These are phyloP conservation scores for Psittacula echo DNA, from an alignment of 2,797 vertebrate genomes.

Conservation along the genomic window DNA sequence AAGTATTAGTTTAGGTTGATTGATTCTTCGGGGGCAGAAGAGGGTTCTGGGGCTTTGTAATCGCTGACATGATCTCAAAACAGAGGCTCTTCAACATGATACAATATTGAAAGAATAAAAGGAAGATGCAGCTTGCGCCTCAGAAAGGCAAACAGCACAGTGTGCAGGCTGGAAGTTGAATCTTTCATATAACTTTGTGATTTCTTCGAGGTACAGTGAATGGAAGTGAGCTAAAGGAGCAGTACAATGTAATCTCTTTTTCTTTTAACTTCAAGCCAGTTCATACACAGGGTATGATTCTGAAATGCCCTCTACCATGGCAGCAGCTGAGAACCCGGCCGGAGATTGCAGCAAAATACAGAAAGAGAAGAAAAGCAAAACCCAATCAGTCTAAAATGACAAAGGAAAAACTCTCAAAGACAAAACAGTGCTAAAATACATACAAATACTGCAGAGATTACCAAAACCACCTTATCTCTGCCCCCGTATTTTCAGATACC, in stretches of 20 bases:
- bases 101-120: conserved; percentile 22
- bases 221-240: not conserved
- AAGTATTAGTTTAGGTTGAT: conserved; percentile 76
- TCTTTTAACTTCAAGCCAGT: not conserved
- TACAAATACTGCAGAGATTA: not conserved
- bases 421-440: not conserved
- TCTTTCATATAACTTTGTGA: not conserved
- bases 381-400: not conserved
- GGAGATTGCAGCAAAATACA: not conserved
- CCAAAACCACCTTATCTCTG: not conserved
- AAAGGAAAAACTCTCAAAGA: not conserved
- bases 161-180: not conserved
- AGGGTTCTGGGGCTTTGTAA: conserved; percentile 64
- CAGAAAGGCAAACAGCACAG: not conserved
- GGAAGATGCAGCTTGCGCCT: not conserved
- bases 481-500: accelerated
- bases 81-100: conserved; percentile 39
- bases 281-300: not conserved
- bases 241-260: not conserved
- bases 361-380: not conserved
- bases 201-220: not conserved
- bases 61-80: conserved; percentile 45
- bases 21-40: conserved; percentile 69
- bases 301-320: not conserved
- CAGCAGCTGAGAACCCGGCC: not conserved